Evolutionary conservation across 2,113 vertebrate genomes (phyloP).

Genomic region (Phainopepla nitens): DNA sequence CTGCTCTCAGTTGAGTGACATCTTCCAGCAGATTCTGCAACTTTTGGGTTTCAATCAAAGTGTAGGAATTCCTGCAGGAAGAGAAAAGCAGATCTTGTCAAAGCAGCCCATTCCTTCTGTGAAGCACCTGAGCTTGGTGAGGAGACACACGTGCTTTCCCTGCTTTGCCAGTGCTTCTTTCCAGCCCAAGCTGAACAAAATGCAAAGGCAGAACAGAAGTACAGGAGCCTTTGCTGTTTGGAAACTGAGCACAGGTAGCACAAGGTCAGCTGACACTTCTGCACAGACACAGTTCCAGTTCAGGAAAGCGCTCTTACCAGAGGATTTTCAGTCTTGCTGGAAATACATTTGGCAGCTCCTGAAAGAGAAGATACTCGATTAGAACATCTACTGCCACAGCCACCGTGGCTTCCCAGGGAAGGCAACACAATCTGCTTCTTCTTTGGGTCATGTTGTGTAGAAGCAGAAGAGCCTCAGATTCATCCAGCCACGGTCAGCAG

Average conservation of each 20-base stretch:
- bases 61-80: background rate
- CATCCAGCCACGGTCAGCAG: background rate
- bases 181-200: background rate
- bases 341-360: background rate
- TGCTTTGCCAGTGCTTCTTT: background rate
- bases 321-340: too few species aligned
- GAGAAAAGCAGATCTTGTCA: background rate
- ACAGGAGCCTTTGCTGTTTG: background rate
- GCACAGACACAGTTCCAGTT: background rate
- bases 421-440: background rate
- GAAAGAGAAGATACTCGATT: background rate
- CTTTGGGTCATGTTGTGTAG: background rate
- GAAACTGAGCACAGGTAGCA: background rate
- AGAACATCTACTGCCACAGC: background rate
- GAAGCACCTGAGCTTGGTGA: background rate
- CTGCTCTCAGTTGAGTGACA: accelerated
- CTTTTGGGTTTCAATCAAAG: background rate
- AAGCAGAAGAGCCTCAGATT: background rate
- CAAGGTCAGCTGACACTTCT: background rate
- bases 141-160: background rate
- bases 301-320: background rate
- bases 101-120: background rate
- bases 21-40: background rate
- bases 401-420: background rate
- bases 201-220: background rate